Base-by-base conservation (phyloP, 2,888 invertebrate species). In the Siphlonurus alternatus region DNA sequence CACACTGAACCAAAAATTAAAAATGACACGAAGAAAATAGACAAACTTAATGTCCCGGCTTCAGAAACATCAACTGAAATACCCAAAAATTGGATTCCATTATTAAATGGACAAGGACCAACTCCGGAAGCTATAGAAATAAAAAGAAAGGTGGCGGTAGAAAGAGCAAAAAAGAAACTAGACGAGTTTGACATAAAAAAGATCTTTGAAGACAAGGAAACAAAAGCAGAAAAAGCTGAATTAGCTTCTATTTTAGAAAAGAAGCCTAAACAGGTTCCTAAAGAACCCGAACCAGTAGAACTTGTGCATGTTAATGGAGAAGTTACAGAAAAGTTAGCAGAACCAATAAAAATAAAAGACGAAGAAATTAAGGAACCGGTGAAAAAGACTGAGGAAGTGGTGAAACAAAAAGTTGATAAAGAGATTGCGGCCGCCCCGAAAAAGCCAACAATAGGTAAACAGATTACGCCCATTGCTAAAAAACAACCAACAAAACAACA, bases 111-210 rank as follows among this genome's bases (percentile, higher is more conserved):
- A 61, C 72, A 87, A 23, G 84, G 81, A 61, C 80, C 81, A 62
- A 81, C 83, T 74, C 82, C 83, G 68, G 85, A 85, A 76, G 84
- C 88, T 70, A 89, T 89, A 74, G 88, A 89, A 76, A 87, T 85
- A 63, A 88, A 88, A 74, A 87, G 88, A 73, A 81, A 78, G 68
- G 77, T 82, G 53, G 87, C 84, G 1, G 87, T 87, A 71, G 75
- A 79, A 70, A 80, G 80, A 67, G 72, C 38, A 38, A 38, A 79
- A 66, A 82, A 85, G 72, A 83, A 83, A 73, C 74, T 67, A 10
- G 64, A 63, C 18, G 71, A 71, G 62, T 69, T 65, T 59, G 62
- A 53, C 75, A 64, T 75, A 79, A 69, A 79, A 75, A 69, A 77
- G 72, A 67, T 68, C 54, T 66, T 67, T 18, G 68, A 66, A 62